A percentile compares a stretch with the other conserved stretches of the same genome.
phyloP scores from a whole-genome alignment of 2,113 vertebrate species.

The Laterallus jamaicensis region DNA sequence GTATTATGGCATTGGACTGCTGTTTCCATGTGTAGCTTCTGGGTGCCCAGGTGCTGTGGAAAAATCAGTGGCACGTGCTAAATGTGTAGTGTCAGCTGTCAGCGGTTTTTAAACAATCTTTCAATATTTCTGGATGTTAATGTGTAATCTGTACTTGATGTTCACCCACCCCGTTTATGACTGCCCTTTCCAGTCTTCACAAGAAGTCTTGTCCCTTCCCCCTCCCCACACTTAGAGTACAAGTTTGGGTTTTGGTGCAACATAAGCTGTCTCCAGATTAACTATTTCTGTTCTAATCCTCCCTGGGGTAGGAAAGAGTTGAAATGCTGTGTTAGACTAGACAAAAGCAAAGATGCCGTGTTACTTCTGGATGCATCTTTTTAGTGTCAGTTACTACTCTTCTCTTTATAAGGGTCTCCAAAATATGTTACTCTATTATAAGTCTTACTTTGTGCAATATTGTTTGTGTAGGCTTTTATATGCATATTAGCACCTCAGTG shows the following conservation, averaged over 20 bases:
- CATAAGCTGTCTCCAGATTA: slow-evolving; percentile 64
- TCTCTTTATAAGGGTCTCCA: slow-evolving; percentile 80
- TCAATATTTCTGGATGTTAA: slow-evolving; percentile 70
- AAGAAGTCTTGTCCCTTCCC: slow-evolving; percentile 42
- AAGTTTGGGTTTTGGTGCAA: slow-evolving; percentile 77
- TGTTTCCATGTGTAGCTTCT: slow-evolving; percentile 72
- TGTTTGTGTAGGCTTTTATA: slow-evolving; percentile 84
- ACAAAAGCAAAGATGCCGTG: slow-evolving; percentile 78
- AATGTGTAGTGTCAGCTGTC: slow-evolving; percentile 57
- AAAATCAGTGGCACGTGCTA: slow-evolving; percentile 66
- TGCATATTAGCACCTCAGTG: slow-evolving; percentile 80
- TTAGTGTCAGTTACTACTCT: slow-evolving; percentile 79
- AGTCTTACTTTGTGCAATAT: slow-evolving; percentile 87
- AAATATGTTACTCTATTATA: slow-evolving; percentile 84
- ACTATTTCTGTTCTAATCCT: slow-evolving; percentile 63
- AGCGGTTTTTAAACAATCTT: slow-evolving; percentile 38
- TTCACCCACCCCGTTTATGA: slow-evolving; percentile 61
- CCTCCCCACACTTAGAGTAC: slow-evolving; percentile 65
- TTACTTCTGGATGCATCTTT: slow-evolving; percentile 79
- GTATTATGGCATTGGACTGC: slow-evolving; percentile 59
- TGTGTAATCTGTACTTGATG: slow-evolving; percentile 65
- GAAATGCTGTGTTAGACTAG: slow-evolving; percentile 77
- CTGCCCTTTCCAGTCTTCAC: slow-evolving; percentile 62
- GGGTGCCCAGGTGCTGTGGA: slow-evolving; percentile 62
- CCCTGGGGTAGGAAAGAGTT: slow-evolving; percentile 72